Percentiles rank a stretch among this genome's conserved stretches.
Evolutionary conservation across 2,797 vertebrate species (phyloP).

Genomic region (Acridotheres tristis): DNA sequence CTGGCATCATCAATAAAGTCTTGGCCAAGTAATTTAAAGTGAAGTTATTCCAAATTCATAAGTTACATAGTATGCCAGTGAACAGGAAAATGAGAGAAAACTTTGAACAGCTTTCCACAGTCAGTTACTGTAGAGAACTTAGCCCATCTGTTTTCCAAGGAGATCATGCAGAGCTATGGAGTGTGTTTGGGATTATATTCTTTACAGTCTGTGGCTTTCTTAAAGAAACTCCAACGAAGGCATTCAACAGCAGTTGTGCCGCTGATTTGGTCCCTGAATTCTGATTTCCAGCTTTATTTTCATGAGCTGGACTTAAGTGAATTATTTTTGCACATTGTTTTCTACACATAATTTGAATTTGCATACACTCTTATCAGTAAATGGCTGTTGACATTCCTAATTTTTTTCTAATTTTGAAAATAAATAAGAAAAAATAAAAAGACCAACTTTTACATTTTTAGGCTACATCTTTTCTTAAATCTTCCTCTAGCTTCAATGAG

Average conservation of each 20-base stretch:
- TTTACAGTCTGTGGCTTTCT: neutral
- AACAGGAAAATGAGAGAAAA: neutral
- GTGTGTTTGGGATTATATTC: neutral
- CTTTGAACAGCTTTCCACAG: neutral
- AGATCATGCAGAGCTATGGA: neutral
- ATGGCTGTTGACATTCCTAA: neutral
- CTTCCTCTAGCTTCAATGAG: neutral
- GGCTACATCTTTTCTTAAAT: neutral
- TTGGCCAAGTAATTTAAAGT: neutral
- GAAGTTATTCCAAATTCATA: neutral
- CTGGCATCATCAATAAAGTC: neutral
- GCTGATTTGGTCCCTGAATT: neutral
- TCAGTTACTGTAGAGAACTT: neutral
- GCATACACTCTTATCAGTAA: neutral
- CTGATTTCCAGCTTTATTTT: neutral
- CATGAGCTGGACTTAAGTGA: neutral
- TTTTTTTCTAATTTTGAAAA: neutral
- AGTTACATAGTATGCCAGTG: neutral
- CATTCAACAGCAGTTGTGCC: neutral
- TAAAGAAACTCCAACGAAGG: neutral
- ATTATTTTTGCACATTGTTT: conserved; percentile 30
- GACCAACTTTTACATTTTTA: conserved; percentile 16
- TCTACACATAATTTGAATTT: conserved; percentile 23
- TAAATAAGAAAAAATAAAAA: neutral
- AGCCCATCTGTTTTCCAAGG: neutral